Percentiles rank a stretch among this genome's conserved stretches.
Conservation (phyloP, 2,113 vertebrate genomes). For the Thalassoma bifasciatum region DNA sequence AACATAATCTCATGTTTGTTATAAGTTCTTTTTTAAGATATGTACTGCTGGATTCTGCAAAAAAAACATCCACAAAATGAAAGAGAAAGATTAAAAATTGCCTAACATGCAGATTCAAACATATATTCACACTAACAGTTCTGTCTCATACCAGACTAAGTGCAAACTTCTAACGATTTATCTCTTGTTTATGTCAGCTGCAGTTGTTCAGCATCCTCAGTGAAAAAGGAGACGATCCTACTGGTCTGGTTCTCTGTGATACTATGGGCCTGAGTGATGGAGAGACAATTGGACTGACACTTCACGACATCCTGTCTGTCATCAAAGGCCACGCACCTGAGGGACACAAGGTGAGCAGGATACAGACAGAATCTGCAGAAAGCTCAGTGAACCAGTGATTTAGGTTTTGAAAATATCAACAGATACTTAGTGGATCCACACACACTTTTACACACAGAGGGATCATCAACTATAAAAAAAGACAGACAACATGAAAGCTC, state of each 20-base stretch:
- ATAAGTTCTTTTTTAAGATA: no score
- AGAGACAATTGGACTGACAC: constrained; percentile 61
- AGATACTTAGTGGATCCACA: no score
- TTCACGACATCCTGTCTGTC: constrained; percentile 75
- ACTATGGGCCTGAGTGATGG: constrained; percentile 72
- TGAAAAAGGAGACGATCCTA: constrained; percentile 20
- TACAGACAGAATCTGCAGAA: neutral
- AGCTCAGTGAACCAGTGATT: no score
- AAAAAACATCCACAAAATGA: no score
- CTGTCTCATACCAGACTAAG: neutral
- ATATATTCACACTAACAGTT: neutral
- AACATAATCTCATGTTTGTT: no score
- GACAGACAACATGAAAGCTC: no score
- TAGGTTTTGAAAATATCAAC: no score
- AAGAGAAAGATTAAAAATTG: no score
- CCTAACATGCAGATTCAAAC: no score
- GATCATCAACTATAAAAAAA: no score
- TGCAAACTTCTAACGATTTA: neutral
- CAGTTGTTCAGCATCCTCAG: constrained; percentile 71
- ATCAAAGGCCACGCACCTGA: constrained; percentile 80
- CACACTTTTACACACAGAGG: no score
- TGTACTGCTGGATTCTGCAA: no score
- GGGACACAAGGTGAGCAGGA: constrained; percentile 71
- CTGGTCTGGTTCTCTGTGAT: constrained; percentile 74
- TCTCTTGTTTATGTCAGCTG: constrained; percentile 57